Conservation (phyloP, 2,888 invertebrate species). For the Harpagoxenus sublaevis region DNA sequence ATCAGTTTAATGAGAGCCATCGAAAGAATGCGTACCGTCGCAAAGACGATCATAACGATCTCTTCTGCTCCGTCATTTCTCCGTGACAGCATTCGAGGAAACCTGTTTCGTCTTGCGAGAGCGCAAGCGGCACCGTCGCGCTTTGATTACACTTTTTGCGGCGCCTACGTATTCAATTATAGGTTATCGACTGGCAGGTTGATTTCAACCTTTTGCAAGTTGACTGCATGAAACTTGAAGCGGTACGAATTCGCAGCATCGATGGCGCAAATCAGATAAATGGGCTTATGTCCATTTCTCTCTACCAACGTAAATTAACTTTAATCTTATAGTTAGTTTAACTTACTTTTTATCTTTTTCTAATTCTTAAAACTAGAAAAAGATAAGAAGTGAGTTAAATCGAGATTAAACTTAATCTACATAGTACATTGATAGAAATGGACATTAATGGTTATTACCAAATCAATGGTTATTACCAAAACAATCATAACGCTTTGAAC, state of each 20-base stretch:
- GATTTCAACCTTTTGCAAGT: conserved; percentile 43
- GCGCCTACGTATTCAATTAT: conserved; percentile 58
- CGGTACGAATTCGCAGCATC: conserved; percentile 16
- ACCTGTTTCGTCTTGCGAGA: conserved; percentile 47
- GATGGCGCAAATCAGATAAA: conserved; percentile 35
- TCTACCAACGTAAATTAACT: too few species aligned
- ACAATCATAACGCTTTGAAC: neutral
- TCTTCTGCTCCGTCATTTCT: conserved; percentile 27
- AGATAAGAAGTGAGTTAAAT: too few species aligned
- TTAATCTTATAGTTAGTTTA: too few species aligned
- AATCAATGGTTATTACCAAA: neutral
- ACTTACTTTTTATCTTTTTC: too few species aligned
- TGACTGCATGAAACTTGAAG: neutral
- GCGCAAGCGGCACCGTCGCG: conserved; percentile 34
- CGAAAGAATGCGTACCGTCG: conserved; percentile 24
- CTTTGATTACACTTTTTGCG: conserved; percentile 57
- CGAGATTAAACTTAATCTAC: too few species aligned
- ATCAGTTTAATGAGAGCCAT: conserved; percentile 12
- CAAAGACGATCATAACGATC: conserved; percentile 18
- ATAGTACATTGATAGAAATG: too few species aligned
- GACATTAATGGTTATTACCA: neutral
- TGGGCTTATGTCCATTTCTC: neutral
- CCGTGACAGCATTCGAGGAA: conserved; percentile 36
- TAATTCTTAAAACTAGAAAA: too few species aligned
- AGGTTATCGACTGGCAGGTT: conserved; percentile 48